phyloP scores from a whole-genome alignment of 1,140 invertebrate species.

The Drosophila suzukii region DNA sequence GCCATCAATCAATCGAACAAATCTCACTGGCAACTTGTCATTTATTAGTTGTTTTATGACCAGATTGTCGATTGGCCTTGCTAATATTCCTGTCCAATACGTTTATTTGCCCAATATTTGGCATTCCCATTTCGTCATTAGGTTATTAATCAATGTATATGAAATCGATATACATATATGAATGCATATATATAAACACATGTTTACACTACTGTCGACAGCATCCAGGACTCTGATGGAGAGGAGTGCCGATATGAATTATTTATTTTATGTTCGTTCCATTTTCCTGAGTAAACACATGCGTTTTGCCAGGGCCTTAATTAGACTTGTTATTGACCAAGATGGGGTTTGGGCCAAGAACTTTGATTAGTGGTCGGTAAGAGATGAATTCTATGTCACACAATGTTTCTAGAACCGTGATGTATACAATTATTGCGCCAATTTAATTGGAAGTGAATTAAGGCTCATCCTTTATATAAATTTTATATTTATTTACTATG shows the following conservation, averaged over 20 bases:
- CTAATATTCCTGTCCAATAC: constrained; percentile 29
- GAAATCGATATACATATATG: constrained; percentile 24
- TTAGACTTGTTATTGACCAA: constrained; percentile 29
- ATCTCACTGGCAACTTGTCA: constrained; percentile 35
- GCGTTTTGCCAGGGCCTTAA: constrained; percentile 39
- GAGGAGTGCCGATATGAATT: constrained; percentile 50
- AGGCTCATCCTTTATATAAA: too few species aligned
- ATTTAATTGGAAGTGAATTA: too few species aligned
- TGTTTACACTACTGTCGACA: constrained; percentile 52
- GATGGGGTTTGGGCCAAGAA: constrained; percentile 1
- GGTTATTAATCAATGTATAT: constrained; percentile 62
- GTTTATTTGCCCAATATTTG: constrained; percentile 54
- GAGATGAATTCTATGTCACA: background rate
- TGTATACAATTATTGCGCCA: too few species aligned
- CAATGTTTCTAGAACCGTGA: too few species aligned
- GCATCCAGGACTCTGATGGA: constrained; percentile 13
- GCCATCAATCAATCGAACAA: constrained; percentile 52
- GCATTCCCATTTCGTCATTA: constrained; percentile 23
- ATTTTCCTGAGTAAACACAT: constrained; percentile 47
- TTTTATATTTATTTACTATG: background rate
- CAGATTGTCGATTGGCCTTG: constrained; percentile 6
- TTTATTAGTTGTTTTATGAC: constrained; percentile 46
- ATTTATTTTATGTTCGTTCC: constrained; percentile 61
- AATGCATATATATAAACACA: constrained; percentile 13
- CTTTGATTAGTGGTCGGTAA: background rate